phyloP scores from a whole-genome alignment of 2,797 vertebrate species.

The Lithobates pipiens region DNA sequence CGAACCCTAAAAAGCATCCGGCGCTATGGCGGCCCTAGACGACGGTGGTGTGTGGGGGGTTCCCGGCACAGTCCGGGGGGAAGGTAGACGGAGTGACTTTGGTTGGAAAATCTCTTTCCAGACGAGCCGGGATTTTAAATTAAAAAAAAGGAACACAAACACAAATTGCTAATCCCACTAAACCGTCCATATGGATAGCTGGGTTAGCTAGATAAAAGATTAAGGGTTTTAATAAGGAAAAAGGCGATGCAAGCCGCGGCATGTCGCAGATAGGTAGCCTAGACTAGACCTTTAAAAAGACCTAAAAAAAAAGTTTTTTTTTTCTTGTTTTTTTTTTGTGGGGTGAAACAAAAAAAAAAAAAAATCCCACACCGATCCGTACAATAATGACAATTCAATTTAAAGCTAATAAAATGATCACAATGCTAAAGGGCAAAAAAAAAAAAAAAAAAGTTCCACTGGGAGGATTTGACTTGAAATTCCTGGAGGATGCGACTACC shows the following conservation, averaged over 20 bases:
- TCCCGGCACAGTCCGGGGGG: neutral
- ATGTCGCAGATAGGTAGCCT: neutral
- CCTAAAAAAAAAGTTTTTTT: conserved; percentile 20
- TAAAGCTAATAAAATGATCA: conserved; percentile 71
- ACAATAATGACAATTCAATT: conserved; percentile 79
- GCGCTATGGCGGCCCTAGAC: neutral
- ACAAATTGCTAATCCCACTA: conserved; percentile 56
- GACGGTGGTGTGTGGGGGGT: neutral
- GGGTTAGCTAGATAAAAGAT: conserved; percentile 66
- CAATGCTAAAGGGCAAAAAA: conserved; percentile 25
- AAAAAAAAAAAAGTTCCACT: neutral
- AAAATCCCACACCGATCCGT: conserved; percentile 25
- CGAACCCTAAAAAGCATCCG: neutral
- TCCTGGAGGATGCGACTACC: conserved; percentile 66
- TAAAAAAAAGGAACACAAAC: conserved; percentile 52
- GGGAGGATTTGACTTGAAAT: conserved; percentile 61
- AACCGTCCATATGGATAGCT: conserved; percentile 60
- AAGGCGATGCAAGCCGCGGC: conserved; percentile 14
- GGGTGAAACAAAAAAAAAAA: neutral
- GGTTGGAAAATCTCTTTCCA: conserved; percentile 7
- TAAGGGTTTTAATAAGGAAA: conserved; percentile 62
- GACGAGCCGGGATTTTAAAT: conserved; percentile 36
- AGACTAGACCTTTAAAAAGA: neutral
- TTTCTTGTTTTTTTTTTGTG: neutral
- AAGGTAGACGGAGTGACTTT: neutral